Conservation (phyloP, 2,888 invertebrate species). For the Chymomyza fuscimana region DNA sequence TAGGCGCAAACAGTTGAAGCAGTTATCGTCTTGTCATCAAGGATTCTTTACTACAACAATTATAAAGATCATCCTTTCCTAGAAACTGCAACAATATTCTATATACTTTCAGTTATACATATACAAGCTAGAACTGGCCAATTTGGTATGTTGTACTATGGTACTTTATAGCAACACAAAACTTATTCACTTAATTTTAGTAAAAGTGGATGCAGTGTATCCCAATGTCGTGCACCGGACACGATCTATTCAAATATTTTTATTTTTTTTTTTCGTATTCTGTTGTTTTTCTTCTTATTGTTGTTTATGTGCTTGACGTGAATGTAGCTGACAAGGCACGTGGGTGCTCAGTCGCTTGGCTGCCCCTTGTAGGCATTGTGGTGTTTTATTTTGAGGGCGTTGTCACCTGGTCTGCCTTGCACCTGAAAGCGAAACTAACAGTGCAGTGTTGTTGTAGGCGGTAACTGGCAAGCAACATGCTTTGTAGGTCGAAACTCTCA, state of each 20-base stretch:
- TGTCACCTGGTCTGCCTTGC: conserved; percentile 12
- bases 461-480: conserved; percentile 17
- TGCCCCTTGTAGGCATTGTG: conserved; percentile 18
- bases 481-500: conserved; percentile 44
- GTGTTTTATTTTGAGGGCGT: conserved; percentile 4
- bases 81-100: too few species aligned
- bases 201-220: too few species aligned
- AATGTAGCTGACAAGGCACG: conserved; percentile 15
- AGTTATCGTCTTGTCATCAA: too few species aligned
- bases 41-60: too few species aligned
- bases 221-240: not conserved
- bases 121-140: too few species aligned
- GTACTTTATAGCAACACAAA: too few species aligned
- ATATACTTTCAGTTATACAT: too few species aligned
- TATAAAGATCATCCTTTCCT: too few species aligned
- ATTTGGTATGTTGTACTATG: too few species aligned
- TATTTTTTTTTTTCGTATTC: not conserved
- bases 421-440: conserved; percentile 50
- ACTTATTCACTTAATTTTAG: too few species aligned
- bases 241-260: not conserved
- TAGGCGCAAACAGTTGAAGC: too few species aligned
- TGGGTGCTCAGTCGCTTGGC: conserved; percentile 30
- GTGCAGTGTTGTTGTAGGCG: conserved; percentile 11
- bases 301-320: conserved; percentile 2
- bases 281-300: conserved; percentile 4